phyloP scores from a whole-genome alignment of 1,140 invertebrate species.

The Amyelois transitella region DNA sequence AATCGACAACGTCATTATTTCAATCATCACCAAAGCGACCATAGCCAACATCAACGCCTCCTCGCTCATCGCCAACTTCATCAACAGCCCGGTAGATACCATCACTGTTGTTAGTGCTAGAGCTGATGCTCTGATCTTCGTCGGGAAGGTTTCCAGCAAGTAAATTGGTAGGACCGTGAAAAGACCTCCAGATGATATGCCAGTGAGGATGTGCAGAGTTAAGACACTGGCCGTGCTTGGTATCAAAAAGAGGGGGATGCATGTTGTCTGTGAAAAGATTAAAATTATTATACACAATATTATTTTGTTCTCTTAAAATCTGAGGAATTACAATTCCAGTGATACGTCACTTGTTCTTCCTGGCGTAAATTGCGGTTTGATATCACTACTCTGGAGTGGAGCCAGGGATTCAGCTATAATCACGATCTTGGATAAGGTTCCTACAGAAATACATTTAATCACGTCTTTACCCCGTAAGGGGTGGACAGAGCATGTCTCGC shows the following conservation, averaged over 20 bases:
- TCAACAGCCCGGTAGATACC: conserved; percentile 38
- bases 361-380: too few relatives aligned
- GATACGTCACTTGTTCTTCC: too few relatives aligned
- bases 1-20: conserved; percentile 36
- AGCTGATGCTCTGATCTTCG: conserved; percentile 14
- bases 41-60: conserved; percentile 41
- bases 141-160: conserved; percentile 35
- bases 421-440: too few relatives aligned
- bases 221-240: conserved; percentile 27
- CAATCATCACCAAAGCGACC: conserved; percentile 34
- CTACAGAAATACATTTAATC: too few relatives aligned
- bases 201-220: conserved; percentile 34
- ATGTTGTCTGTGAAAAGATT: conserved; percentile 21
- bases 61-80: conserved; percentile 28
- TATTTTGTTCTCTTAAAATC: too few relatives aligned
- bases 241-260: conserved; percentile 35
- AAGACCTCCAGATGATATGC: conserved; percentile 39
- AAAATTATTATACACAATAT: not conserved
- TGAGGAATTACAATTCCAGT: too few relatives aligned
- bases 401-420: too few relatives aligned
- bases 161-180: conserved; percentile 46
- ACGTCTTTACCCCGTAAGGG: too few relatives aligned
- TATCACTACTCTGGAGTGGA: too few relatives aligned
- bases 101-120: conserved; percentile 31
- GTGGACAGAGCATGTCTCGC: too few relatives aligned